phyloP scores from a whole-genome alignment of 2,888 invertebrate species.

The Monopis laevigella region DNA sequence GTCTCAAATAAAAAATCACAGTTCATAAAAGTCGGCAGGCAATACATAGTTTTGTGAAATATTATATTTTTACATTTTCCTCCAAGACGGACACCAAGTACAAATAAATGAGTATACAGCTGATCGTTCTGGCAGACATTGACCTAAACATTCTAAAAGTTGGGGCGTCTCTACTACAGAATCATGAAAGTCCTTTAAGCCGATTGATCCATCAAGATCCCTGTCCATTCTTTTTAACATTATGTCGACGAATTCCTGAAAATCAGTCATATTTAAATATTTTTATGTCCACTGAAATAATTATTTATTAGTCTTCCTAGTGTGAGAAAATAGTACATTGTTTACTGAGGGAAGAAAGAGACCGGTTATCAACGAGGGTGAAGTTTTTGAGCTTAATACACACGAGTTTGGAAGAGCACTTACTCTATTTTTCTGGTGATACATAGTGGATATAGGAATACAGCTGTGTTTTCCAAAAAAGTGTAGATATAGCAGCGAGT shows the following conservation, averaged over 20 bases:
- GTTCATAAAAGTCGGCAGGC: too few relatives aligned
- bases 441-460: too few relatives aligned
- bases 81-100: slow-evolving; percentile 55
- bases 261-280: too few relatives aligned
- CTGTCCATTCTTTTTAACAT: slow-evolving; percentile 77
- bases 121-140: slow-evolving; percentile 72
- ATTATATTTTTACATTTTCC: slow-evolving; percentile 34
- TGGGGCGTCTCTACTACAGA: slow-evolving; percentile 72
- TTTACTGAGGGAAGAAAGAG: background rate
- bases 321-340: background rate
- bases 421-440: too few relatives aligned
- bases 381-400: too few relatives aligned
- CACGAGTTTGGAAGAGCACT: too few relatives aligned
- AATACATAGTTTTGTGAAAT: too few relatives aligned
- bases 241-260: slow-evolving; percentile 77
- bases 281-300: too few relatives aligned
- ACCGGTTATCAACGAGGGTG: background rate
- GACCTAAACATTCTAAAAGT: slow-evolving; percentile 77
- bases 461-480: too few relatives aligned
- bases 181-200: slow-evolving; percentile 71
- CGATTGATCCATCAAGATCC: slow-evolving; percentile 79
- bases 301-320: background rate
- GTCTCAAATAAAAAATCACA: too few relatives aligned
- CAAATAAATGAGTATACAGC: slow-evolving; percentile 52
- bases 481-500: too few relatives aligned